These are phyloP conservation scores for Drosophila setosimentum DNA, from an alignment of 2,888 invertebrate genomes.

Conservation along the genomic window DNA sequence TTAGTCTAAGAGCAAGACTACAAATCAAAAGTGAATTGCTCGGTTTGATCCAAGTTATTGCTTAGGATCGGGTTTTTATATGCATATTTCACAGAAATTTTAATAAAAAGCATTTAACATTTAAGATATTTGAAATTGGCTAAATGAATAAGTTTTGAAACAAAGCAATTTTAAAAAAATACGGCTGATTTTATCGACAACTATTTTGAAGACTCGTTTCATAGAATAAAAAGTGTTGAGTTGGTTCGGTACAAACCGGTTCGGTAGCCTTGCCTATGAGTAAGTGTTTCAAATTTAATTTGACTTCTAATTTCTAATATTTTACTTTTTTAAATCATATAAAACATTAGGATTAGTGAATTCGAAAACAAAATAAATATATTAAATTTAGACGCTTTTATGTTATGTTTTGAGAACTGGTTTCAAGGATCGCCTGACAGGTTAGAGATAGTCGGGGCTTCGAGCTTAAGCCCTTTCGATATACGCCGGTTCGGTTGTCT, in stretches of 20 bases:
- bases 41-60: not conserved
- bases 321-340: not conserved
- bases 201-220: not conserved
- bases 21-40: not conserved
- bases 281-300: not conserved
- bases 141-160: not conserved
- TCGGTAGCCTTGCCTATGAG: not conserved
- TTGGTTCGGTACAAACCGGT: not conserved
- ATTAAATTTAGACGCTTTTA: not conserved
- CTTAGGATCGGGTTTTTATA: not conserved
- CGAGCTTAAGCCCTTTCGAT: not conserved
- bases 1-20: not conserved
- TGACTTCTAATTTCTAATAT: not conserved
- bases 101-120: no score
- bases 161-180: not conserved
- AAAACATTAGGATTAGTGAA: not conserved
- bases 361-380: not conserved
- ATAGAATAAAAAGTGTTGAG: not conserved
- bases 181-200: rapidly evolving
- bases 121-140: not conserved
- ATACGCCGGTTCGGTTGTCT: not conserved
- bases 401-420: not conserved
- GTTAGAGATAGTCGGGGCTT: not conserved
- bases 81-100: not conserved
- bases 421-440: not conserved